These are phyloP conservation scores for Mycetomoellerius zeteki DNA, from an alignment of 1,140 invertebrate species.

Conservation along the genomic window DNA sequence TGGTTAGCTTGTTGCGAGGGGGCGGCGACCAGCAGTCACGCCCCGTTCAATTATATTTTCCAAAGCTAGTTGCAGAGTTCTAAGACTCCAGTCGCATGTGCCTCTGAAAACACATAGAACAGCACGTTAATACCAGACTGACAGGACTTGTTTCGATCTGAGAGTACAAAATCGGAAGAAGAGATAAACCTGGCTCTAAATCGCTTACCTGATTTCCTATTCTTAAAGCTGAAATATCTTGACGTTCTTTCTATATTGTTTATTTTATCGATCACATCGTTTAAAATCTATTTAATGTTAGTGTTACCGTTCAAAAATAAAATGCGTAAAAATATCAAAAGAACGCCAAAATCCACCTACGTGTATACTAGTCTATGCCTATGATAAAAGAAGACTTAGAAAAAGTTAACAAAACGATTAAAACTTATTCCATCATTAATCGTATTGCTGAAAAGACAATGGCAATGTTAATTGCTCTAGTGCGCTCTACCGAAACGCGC, in stretches of 20 bases:
- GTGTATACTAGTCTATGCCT: conserved; percentile 46
- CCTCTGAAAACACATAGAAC: conserved; percentile 87
- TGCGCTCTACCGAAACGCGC: not conserved
- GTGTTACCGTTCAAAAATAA: not conserved
- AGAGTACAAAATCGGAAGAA: conserved; percentile 77
- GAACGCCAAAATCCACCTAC: conserved; percentile 78
- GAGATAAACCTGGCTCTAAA: conserved; percentile 67
- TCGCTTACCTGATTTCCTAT: conserved; percentile 65
- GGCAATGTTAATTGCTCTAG: conserved; percentile 53
- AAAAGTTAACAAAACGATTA: conserved; percentile 62
- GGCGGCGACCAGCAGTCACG: conserved; percentile 83
- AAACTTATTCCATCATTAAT: conserved; percentile 60
- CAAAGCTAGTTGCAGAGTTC: conserved; percentile 86
- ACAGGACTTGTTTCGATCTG: conserved; percentile 82
- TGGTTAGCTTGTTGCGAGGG: conserved; percentile 83
- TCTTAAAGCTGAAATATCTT: conserved; percentile 80
- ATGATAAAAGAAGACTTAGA: conserved; percentile 61
- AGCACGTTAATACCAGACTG: conserved; percentile 87
- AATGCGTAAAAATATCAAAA: conserved; percentile 43
- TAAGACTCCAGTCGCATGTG: conserved; percentile 87
- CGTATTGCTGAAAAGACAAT: conserved; percentile 65
- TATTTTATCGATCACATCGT: not conserved
- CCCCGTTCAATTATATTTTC: conserved; percentile 84
- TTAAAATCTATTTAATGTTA: not conserved
- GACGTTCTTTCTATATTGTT: conserved; percentile 67